Percentiles rank a stretch among this genome's conserved stretches.
Conservation (phyloP, 2,113 vertebrate species). For the Laterallus jamaicensis region DNA sequence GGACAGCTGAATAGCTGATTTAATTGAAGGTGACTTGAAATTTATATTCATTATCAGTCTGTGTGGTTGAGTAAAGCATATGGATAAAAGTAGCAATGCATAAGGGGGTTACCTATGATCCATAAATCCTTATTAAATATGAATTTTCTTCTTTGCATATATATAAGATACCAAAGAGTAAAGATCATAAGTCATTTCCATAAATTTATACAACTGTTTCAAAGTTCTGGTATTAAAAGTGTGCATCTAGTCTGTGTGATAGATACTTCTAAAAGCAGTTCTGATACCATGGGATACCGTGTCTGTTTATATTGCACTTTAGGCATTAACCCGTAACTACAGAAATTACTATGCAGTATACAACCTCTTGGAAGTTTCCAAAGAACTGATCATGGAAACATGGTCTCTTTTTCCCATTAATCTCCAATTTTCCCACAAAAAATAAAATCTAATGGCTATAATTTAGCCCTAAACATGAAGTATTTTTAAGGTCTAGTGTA, state of each 20-base stretch:
- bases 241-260: neutral
- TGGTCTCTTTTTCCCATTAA: neutral
- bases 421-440: neutral
- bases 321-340: neutral
- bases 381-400: neutral
- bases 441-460: neutral
- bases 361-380: neutral
- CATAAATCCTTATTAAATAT: neutral
- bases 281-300: neutral
- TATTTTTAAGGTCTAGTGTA: neutral
- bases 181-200: neutral
- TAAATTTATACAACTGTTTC: neutral
- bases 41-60: neutral
- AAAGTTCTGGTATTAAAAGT: neutral
- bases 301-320: neutral
- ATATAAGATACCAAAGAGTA: neutral
- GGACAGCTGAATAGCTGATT: neutral
- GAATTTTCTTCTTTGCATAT: neutral
- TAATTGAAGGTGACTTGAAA: slow-evolving; percentile 6
- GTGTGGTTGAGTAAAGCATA: neutral
- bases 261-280: neutral
- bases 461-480: neutral
- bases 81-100: neutral
- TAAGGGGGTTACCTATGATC: neutral
- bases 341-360: neutral